Percentiles rank a stretch among this genome's conserved stretches.
phyloP scores from a whole-genome alignment of 2,888 invertebrate genomes.

The Callinectes sapidus region DNA sequence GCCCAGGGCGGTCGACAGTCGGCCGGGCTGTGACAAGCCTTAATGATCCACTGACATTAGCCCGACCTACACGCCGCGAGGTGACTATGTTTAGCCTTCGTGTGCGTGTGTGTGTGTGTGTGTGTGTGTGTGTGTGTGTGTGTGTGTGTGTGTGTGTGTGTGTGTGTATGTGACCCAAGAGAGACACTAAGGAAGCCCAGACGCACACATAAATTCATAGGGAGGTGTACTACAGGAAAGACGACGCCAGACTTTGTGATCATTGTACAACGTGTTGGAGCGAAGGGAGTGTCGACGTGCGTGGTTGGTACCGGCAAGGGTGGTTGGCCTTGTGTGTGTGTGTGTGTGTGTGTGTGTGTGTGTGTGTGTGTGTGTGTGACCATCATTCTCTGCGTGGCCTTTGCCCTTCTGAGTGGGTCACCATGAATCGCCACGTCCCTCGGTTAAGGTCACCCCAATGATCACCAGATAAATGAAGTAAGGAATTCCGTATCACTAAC shows the following conservation, averaged over 20 bases:
- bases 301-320: not conserved
- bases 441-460: not conserved
- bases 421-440: not conserved
- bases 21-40: slow-evolving; percentile 34
- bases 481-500: slow-evolving; percentile 28
- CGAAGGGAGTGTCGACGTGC: not conserved
- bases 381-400: slow-evolving; percentile 10
- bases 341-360: slow-evolving; percentile 51
- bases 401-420: not conserved
- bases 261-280: not conserved
- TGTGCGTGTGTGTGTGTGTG: slow-evolving; percentile 14
- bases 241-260: not conserved
- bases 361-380: slow-evolving; percentile 48
- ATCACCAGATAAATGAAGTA: not conserved
- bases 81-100: slow-evolving; percentile 30
- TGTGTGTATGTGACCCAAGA: not conserved
- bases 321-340: slow-evolving; percentile 35
- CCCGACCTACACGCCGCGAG: slow-evolving; percentile 31
- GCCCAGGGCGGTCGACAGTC: slow-evolving; percentile 37
- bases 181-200: not conserved
- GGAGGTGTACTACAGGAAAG: not conserved
- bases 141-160: slow-evolving; percentile 49
- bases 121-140: slow-evolving; percentile 48
- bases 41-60: slow-evolving; percentile 31
- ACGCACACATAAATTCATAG: not conserved